These are phyloP conservation scores for Caloenas nicobarica DNA, from an alignment of 2,113 vertebrate species.

Conservation along the genomic window DNA sequence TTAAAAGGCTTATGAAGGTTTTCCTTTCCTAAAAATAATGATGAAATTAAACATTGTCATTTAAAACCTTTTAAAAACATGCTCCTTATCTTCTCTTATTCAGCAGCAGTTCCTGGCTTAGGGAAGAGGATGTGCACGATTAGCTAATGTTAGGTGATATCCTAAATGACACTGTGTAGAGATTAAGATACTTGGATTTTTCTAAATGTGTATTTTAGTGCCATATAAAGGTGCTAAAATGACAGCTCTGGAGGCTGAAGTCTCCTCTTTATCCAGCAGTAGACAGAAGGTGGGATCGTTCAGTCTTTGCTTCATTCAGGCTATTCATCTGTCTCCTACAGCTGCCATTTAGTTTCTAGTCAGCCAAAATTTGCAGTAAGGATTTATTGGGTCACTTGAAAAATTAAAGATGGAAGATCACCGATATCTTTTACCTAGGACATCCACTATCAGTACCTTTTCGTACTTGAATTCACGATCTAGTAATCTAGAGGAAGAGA, in stretches of 20 bases:
- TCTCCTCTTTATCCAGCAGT: not conserved
- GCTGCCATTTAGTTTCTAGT: not conserved
- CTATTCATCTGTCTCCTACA: not conserved
- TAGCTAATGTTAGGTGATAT: not conserved
- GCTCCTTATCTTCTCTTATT: conserved; percentile 19
- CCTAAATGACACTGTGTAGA: not conserved
- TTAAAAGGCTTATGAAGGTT: conserved; percentile 61
- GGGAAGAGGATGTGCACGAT: conserved; percentile 12
- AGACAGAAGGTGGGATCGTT: not conserved
- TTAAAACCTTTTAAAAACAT: conserved; percentile 33
- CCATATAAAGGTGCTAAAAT: not conserved
- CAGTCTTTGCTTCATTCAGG: not conserved
- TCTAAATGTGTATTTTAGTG: not conserved
- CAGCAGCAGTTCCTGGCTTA: not conserved
- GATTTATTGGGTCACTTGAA: not conserved
- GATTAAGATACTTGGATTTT: not conserved
- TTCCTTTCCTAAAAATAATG: conserved; percentile 32
- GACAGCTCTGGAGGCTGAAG: not conserved
- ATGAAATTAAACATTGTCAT: conserved; percentile 49
- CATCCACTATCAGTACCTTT: not conserved
- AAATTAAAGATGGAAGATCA: not conserved
- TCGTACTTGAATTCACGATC: not conserved
- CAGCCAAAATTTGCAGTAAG: not conserved
- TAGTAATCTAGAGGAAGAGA: not conserved
- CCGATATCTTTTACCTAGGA: not conserved